Evolutionary conservation across 2,113 vertebrate genomes (phyloP).

Genomic region (Casuarius casuarius): DNA sequence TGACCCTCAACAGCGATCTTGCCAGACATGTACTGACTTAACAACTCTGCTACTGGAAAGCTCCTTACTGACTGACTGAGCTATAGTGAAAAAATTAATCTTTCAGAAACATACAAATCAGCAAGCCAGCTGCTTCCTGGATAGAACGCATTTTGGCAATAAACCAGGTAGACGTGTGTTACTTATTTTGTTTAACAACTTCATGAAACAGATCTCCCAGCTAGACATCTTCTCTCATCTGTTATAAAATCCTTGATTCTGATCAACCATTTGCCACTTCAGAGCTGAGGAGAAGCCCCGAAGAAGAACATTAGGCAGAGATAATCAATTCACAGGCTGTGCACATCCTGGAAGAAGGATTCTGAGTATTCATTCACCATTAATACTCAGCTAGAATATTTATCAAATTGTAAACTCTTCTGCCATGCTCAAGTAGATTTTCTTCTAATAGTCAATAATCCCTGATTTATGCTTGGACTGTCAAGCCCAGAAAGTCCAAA

Average conservation of each 20-base stretch:
- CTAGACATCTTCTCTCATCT: background rate
- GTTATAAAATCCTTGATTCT: background rate
- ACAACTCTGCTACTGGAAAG: background rate
- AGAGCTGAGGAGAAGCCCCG: background rate
- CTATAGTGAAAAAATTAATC: background rate
- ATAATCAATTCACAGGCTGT: constrained; percentile 50
- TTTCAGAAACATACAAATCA: background rate
- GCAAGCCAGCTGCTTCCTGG: background rate
- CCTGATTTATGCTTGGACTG: background rate
- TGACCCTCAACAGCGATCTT: background rate
- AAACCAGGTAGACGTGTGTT: background rate
- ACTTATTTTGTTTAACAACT: background rate
- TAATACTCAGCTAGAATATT: constrained; percentile 28
- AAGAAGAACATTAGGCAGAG: background rate
- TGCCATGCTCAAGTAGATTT: constrained; percentile 49
- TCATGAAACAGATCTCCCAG: background rate
- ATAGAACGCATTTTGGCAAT: background rate
- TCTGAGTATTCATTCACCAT: background rate
- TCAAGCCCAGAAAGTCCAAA: constrained; percentile 10
- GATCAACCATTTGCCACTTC: background rate
- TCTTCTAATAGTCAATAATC: constrained; percentile 34
- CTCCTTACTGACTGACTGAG: background rate
- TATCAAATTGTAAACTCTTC: constrained; percentile 29
- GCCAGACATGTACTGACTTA: background rate
- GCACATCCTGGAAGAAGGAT: constrained; percentile 29